Evolutionary conservation across 2,113 vertebrate species (phyloP).

Genomic region (Rhabdornis inornatus): DNA sequence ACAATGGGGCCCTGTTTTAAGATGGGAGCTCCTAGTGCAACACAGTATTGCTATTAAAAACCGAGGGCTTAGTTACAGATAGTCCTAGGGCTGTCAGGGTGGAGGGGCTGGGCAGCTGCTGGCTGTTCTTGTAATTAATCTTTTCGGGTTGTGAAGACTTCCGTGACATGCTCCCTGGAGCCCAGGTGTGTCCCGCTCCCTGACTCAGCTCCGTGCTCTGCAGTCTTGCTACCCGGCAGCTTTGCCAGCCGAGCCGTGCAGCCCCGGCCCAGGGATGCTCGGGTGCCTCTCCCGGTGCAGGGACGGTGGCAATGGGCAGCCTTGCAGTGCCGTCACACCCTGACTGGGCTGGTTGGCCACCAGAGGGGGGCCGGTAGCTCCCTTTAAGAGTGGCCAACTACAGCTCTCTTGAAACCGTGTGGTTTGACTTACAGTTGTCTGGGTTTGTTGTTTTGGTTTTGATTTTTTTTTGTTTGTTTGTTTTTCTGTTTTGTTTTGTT

Average conservation of each 20-base stretch:
- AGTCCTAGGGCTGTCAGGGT: background rate
- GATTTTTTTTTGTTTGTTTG: too few species aligned
- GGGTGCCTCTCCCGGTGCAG: background rate
- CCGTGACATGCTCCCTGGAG: background rate
- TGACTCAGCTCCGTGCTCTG: background rate
- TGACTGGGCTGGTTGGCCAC: background rate
- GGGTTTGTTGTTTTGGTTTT: background rate
- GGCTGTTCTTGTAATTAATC: background rate
- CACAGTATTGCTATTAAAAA: background rate
- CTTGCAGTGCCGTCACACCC: background rate
- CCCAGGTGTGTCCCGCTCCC: background rate
- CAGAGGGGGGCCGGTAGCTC: conserved; percentile 37
- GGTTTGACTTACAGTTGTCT: background rate
- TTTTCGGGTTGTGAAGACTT: background rate
- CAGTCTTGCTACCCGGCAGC: background rate
- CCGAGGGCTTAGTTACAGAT: rapidly evolving
- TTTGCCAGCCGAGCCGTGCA: background rate
- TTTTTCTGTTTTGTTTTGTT: too few species aligned
- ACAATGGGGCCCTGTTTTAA: background rate
- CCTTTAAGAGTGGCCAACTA: background rate
- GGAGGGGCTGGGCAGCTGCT: background rate
- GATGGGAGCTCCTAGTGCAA: background rate
- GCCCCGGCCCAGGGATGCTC: background rate
- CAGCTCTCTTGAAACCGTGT: background rate
- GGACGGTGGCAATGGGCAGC: rapidly evolving